Evolutionary conservation across 2,888 invertebrate genomes (phyloP).

Genomic region (Meiosimyza decipiens): DNA sequence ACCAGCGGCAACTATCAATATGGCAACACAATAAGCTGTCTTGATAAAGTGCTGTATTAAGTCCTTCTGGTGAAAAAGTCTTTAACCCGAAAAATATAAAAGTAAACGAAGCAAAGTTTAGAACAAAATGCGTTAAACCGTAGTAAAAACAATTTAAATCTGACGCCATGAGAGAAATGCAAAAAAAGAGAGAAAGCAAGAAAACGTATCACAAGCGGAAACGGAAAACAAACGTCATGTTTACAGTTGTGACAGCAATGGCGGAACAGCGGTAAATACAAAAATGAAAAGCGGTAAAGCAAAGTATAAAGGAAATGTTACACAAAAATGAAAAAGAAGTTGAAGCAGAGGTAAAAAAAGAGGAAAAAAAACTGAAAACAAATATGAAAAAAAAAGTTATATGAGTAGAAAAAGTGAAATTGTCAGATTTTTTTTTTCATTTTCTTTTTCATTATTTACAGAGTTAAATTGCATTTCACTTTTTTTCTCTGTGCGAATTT

Average conservation of each 20-base stretch:
- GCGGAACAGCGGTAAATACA: conserved; percentile 26
- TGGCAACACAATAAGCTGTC: no score
- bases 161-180: conserved; percentile 22
- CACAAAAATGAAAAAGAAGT: neutral
- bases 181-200: neutral
- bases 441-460: conserved; percentile 27
- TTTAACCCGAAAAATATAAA: conserved; percentile 10
- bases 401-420: conserved; percentile 15
- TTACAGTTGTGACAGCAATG: conserved; percentile 18
- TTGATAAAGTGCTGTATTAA: neutral
- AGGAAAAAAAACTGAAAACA: neutral
- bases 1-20: no score
- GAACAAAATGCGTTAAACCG: conserved; percentile 33
- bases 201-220: conserved; percentile 15
- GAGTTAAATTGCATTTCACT: conserved; percentile 48
- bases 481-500: conserved; percentile 10
- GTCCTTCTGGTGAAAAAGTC: neutral
- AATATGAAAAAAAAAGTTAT: conserved; percentile 3
- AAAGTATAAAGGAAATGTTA: conserved; percentile 3
- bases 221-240: conserved; percentile 28
- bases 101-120: conserved; percentile 1
- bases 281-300: neutral
- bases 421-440: conserved; percentile 40
- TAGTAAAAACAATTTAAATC: conserved; percentile 38
- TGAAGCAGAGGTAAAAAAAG: neutral